Conservation (phyloP, 2,888 invertebrate species). For the Hydrotaea cyrtoneurina region DNA sequence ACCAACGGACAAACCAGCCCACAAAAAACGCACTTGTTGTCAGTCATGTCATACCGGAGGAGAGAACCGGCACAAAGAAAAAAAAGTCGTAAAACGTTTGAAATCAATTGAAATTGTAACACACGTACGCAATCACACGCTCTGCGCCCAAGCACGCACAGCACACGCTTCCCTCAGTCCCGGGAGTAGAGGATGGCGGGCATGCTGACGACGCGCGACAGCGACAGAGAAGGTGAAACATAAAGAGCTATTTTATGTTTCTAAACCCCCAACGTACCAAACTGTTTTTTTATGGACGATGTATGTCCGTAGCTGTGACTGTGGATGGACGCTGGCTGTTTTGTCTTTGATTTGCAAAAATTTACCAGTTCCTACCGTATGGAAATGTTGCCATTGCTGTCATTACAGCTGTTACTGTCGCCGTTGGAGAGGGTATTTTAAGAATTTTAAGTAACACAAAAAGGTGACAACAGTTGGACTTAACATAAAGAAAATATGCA, state of each 20-base stretch:
- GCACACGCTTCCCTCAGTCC: conserved; percentile 6
- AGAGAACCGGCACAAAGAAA: conserved; percentile 15
- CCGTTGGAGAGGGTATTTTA: neutral
- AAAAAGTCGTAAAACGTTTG: conserved; percentile 43
- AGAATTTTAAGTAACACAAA: conserved; percentile 19
- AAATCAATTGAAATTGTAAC: conserved; percentile 59
- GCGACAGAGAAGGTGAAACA: conserved; percentile 45
- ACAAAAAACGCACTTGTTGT: conserved; percentile 21
- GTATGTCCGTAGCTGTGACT: neutral
- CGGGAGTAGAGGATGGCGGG: neutral
- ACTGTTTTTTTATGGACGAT: conserved; percentile 53
- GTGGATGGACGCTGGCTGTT: neutral
- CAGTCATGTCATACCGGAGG: neutral
- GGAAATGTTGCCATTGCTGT: neutral
- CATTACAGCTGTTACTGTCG: conserved; percentile 28
- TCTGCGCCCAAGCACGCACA: conserved; percentile 23
- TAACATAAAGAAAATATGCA: conserved; percentile 33
- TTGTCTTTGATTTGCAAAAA: conserved; percentile 24
- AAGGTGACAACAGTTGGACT: conserved; percentile 55
- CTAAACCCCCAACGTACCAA: conserved; percentile 27
- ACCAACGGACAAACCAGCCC: neutral
- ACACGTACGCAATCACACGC: conserved; percentile 17
- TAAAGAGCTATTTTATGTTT: conserved; percentile 64
- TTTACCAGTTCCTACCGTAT: conserved; percentile 21
- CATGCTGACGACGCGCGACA: neutral